Percentiles rank a stretch among this genome's conserved stretches.
These are phyloP conservation scores for Porites cylindrica DNA, from an alignment of 92 coral and sea anemone genomes.

Conservation along the genomic window DNA sequence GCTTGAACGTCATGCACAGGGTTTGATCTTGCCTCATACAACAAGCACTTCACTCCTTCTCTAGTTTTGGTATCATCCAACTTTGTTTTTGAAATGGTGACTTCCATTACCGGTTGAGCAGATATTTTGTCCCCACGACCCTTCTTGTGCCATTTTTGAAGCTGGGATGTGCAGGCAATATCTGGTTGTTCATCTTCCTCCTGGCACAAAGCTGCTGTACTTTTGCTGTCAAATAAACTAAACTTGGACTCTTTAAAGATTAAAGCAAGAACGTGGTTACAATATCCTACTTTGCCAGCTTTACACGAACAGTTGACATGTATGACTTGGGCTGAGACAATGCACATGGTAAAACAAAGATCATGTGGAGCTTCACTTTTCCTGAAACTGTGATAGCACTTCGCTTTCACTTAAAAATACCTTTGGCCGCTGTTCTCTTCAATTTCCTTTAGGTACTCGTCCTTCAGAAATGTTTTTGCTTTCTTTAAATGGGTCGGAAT, in stretches of 20 bases:
- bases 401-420: slow-evolving; percentile 45
- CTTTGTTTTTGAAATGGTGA: slow-evolving; percentile 39
- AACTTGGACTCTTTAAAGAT: slow-evolving; percentile 64
- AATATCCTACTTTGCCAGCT: too few species aligned
- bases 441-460: too few species aligned
- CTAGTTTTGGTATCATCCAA: slow-evolving; percentile 23
- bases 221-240: slow-evolving; percentile 40
- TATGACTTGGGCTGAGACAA: not conserved
- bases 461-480: too few species aligned
- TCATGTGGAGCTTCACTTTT: slow-evolving; percentile 48
- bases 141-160: slow-evolving; percentile 67
- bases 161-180: slow-evolving; percentile 56
- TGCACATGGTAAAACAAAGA: slow-evolving; percentile 1
- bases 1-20: slow-evolving; percentile 33
- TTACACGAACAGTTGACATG: slow-evolving; percentile 41
- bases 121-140: slow-evolving; percentile 55
- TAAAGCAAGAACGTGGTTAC: slow-evolving; percentile 42
- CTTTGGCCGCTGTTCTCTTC: slow-evolving; percentile 24
- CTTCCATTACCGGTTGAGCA: slow-evolving; percentile 65
- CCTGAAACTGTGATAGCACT: not conserved
- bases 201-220: slow-evolving; percentile 34
- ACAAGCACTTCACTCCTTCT: slow-evolving; percentile 18
- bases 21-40: not conserved
- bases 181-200: slow-evolving; percentile 22
- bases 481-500: too few species aligned